Conservation (phyloP, 2,888 invertebrate species). For the Stenoptilia bipunctidactyla region DNA sequence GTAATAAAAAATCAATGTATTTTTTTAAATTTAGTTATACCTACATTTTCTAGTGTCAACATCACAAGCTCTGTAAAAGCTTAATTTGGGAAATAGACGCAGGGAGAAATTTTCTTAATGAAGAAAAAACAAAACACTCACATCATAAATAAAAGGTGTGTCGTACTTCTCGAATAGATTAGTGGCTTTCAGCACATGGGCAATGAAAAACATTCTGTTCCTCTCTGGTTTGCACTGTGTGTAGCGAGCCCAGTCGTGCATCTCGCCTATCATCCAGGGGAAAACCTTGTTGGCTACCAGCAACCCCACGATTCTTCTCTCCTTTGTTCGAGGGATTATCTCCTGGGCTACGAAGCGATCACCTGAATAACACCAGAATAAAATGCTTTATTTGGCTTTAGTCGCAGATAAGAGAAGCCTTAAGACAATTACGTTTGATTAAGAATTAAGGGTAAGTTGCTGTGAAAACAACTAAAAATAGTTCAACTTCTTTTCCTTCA, state of each 20-base stretch:
- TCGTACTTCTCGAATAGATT: constrained; percentile 53
- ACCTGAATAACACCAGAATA: constrained; percentile 22
- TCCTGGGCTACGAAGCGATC: constrained; percentile 42
- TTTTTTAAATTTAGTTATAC: no score
- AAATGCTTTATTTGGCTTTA: neutral
- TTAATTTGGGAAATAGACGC: no score
- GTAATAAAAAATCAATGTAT: no score
- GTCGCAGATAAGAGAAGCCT: neutral
- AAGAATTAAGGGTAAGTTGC: no score
- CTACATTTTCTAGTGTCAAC: no score
- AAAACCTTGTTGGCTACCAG: constrained; percentile 51
- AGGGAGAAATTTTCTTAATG: no score
- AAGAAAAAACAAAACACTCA: constrained; percentile 22
- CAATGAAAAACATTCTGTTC: constrained; percentile 59
- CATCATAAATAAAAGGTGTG: constrained; percentile 61
- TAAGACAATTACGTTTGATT: neutral
- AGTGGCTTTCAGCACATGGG: constrained; percentile 56
- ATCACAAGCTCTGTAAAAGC: no score
- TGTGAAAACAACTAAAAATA: no score
- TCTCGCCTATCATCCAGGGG: constrained; percentile 63
- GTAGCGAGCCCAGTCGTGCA: constrained; percentile 63
- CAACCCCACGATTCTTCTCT: constrained; percentile 57
- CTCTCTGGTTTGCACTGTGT: constrained; percentile 43
- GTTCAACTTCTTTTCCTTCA: no score
- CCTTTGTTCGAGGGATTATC: constrained; percentile 32